These are phyloP conservation scores for Mesitornis unicolor DNA, from an alignment of 2,113 vertebrate species.

Conservation along the genomic window DNA sequence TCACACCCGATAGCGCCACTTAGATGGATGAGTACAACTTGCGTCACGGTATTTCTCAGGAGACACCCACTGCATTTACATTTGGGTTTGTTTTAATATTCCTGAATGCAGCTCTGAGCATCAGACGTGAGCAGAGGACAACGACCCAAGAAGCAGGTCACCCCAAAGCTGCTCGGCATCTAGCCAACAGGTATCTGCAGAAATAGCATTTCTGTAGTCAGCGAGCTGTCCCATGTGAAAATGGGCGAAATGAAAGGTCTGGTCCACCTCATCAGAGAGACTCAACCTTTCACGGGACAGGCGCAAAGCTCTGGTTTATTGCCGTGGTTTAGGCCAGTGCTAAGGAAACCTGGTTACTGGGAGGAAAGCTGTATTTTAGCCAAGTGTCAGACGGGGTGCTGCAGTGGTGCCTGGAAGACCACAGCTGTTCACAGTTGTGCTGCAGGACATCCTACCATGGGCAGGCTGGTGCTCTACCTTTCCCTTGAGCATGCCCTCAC, in stretches of 20 bases:
- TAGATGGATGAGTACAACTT: not conserved
- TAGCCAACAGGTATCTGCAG: not conserved
- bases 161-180: not conserved
- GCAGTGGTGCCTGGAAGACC: not conserved
- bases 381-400: not conserved
- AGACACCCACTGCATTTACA: not conserved
- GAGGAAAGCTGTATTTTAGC: not conserved
- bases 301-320: not conserved
- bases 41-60: not conserved
- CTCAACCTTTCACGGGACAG: not conserved
- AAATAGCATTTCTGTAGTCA: not conserved
- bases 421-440: rapidly evolving
- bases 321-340: not conserved
- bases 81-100: not conserved
- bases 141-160: rapidly evolving
- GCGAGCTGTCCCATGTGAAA: rapidly evolving
- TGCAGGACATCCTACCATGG: not conserved
- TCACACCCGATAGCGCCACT: rapidly evolving
- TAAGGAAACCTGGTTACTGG: rapidly evolving
- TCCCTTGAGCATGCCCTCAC: not conserved
- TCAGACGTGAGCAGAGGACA: not conserved
- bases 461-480: not conserved
- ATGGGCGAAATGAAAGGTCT: rapidly evolving
- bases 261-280: not conserved
- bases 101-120: not conserved